Evolutionary conservation across 2,113 vertebrate species (phyloP), one percentile per base, ranked within the genome.

Genomic region (Hystrix brachyura): DNA sequence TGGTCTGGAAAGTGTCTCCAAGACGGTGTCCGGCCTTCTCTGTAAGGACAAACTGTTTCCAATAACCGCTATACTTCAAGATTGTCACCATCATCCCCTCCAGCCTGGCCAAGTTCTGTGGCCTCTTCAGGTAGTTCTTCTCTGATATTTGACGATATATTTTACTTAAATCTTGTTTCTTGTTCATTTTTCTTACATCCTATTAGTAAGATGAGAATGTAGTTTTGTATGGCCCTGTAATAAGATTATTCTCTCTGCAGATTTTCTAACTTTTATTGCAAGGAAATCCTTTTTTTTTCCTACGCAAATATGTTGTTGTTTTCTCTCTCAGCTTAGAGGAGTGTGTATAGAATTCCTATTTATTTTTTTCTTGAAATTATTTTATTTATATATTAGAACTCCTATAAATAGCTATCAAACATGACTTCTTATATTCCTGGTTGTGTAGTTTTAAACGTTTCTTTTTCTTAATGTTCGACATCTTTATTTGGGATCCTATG

Each of bases 221-320:
- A 67, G 13, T 7, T 48, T 69, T 67, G 17, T 3, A 9, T 53
- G 12, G 1, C 76, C 6, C 32, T 17, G 0, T 74, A 78, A 59
- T 15, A 14, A 19, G 15, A 32, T 7, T 57, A 7, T 57, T 69
- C 5, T 82, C 25, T 67, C 55, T 64, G 12, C 25, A 85, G 23
- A 55, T 55, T 23, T 29, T 71, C 29, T 72, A 79, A 48, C 11
- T 51, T 32, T 3, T 51, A 1, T 74, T 74, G 13, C 18, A 85
- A 32, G 60, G 17, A 79, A 3, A 57, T 51, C 15, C 18, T 25
- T 43, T 48, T 29, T 7, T 57, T 91, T 72, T 91, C 8, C 25
- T 10, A 12, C 0, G 1, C 3, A 29, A 80, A 38, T 17, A 81
- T 51, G 65, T 18, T 23, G 0, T 34, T 5, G 1, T 29, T 59